Conservation (phyloP, 2,113 vertebrate species). For the Carassius auratus region DNA sequence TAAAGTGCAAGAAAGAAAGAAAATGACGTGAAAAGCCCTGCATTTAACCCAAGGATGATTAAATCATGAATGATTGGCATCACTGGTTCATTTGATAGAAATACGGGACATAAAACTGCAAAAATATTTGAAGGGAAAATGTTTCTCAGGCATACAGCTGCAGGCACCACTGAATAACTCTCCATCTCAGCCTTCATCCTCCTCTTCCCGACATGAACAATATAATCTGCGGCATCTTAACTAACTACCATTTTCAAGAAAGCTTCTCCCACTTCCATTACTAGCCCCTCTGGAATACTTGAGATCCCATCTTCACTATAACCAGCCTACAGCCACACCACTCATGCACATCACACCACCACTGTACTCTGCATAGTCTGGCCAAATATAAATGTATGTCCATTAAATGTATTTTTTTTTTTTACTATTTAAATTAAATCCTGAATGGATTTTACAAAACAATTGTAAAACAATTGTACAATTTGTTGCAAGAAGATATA, state of each 20-base stretch:
- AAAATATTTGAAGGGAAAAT: no score
- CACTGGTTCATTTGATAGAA: no score
- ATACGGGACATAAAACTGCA: no score
- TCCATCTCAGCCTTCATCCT: neutral
- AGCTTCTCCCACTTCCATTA: neutral
- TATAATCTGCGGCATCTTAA: conserved; percentile 4
- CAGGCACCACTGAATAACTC: neutral
- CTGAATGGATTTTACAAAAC: neutral
- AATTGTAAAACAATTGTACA: no score
- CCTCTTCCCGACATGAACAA: conserved; percentile 2
- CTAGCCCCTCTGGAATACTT: neutral
- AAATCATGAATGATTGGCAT: no score
- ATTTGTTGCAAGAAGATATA: no score
- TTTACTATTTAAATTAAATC: neutral
- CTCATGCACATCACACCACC: neutral
- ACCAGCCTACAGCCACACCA: neutral
- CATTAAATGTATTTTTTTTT: neutral
- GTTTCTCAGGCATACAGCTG: no score
- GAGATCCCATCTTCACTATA: conserved; percentile 2
- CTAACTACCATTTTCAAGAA: neutral
- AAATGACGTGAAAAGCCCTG: no score
- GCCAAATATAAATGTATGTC: neutral
- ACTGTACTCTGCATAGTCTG: neutral
- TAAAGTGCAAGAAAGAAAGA: no score
- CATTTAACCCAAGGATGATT: no score